Base-by-base conservation (phyloP, 2,888 invertebrate genomes). In the Cactoblastis cactorum region DNA sequence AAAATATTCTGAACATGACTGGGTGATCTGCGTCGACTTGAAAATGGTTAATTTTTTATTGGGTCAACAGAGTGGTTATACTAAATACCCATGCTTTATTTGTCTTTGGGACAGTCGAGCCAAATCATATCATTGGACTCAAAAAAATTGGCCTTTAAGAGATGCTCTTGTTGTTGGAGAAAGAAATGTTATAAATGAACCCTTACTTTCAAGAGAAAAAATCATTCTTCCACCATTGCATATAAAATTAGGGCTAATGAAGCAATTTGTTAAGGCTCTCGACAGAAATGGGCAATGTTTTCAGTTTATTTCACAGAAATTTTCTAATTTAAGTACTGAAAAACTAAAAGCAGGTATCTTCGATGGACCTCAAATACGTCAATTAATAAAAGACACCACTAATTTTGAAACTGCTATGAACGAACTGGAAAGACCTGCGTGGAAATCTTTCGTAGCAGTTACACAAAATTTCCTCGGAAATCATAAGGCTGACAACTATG, bases 381-480 rank as follows among this genome's bases (percentile, higher is more conserved):
- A 14, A 9, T 38, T 12, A 43, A 46, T 57, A 52, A 62, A 58
- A 56, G 35, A 41, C 15, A n/a, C n/a, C n/a, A n/a, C n/a, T n/a
- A n/a, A n/a, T n/a, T n/a, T n/a, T n/a, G n/a, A n/a, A n/a, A n/a
- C n/a, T n/a, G n/a, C n/a, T n/a, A n/a, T n/a, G n/a, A n/a, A n/a
- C n/a, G n/a, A n/a, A n/a, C n/a, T n/a, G n/a, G n/a, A n/a, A n/a
- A n/a, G n/a, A n/a, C n/a, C n/a, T n/a, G n/a, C n/a, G n/a, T n/a
- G n/a, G n/a, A n/a, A n/a, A n/a, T n/a, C n/a, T n/a, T n/a, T n/a
- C n/a, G n/a, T n/a, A n/a, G n/a, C n/a, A n/a, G n/a, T n/a, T n/a
- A n/a, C n/a, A n/a, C n/a, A n/a, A n/a, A n/a, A n/a, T n/a, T n/a
- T n/a, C n/a, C n/a, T n/a, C n/a, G n/a, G n/a, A n/a, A n/a, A n/a